phyloP scores from a whole-genome alignment of 1,140 invertebrate genomes.

The Cecropterus lyciades region DNA sequence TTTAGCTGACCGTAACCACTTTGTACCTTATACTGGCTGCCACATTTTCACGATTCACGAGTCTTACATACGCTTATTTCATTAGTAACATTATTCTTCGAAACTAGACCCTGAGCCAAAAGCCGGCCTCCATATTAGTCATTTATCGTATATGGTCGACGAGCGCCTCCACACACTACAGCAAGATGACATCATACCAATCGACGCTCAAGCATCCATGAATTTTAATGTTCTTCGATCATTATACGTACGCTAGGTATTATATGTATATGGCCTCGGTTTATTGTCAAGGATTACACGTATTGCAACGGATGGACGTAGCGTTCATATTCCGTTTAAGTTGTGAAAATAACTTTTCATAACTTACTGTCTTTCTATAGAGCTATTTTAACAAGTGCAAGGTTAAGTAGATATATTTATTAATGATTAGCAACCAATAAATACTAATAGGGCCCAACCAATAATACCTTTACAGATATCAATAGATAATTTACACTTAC shows the following conservation, averaged over 20 bases:
- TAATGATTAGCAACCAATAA: no score
- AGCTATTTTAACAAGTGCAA: no score
- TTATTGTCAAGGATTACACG: conserved; percentile 36
- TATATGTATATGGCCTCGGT: conserved; percentile 35
- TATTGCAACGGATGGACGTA: not conserved
- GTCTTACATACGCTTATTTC: conserved; percentile 32
- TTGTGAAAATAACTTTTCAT: not conserved
- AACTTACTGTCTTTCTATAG: no score
- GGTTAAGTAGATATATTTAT: no score
- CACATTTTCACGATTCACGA: not conserved
- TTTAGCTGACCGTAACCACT: no score
- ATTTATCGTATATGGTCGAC: conserved; percentile 70
- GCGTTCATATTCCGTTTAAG: not conserved
- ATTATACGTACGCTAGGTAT: conserved; percentile 42
- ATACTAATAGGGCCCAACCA: no score
- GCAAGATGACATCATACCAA: conserved; percentile 70
- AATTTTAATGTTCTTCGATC: conserved; percentile 68
- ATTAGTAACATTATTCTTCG: conserved; percentile 41
- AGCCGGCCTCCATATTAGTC: conserved; percentile 61
- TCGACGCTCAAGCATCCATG: conserved; percentile 49
- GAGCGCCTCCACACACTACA: conserved; percentile 54
- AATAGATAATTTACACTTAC: no score
- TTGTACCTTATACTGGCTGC: no score
- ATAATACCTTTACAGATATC: no score
- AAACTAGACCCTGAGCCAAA: conserved; percentile 54